phyloP scores from a whole-genome alignment of 1,140 invertebrate genomes.

The Telenomus remus region DNA sequence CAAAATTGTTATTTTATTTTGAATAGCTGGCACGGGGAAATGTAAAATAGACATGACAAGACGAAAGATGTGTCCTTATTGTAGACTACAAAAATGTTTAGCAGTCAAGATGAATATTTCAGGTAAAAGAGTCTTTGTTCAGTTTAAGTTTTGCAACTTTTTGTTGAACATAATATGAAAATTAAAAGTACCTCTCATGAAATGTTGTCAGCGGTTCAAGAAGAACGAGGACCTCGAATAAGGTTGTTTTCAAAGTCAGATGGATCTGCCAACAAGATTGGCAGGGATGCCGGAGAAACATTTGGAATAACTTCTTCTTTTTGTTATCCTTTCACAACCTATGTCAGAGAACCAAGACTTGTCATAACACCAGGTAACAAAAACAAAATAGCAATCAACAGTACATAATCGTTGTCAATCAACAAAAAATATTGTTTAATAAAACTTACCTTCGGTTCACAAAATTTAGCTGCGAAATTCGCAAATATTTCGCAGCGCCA shows the following conservation, averaged over 20 bases:
- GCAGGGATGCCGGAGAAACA: neutral
- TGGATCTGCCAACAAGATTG: constrained; percentile 14
- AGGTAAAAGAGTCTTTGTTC: constrained; percentile 77
- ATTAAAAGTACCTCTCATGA: too few relatives aligned
- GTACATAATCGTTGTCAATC: too few relatives aligned
- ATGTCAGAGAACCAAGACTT: constrained; percentile 10
- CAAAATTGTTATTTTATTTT: neutral
- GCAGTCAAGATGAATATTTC: constrained; percentile 85
- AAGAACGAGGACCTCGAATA: constrained; percentile 84
- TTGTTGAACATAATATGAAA: too few relatives aligned
- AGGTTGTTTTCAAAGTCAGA: constrained; percentile 40
- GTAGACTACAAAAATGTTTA: constrained; percentile 87
- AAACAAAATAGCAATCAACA: too few relatives aligned
- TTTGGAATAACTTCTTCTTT: neutral
- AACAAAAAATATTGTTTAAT: too few relatives aligned
- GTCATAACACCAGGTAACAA: too few relatives aligned
- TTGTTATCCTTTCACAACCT: too few relatives aligned
- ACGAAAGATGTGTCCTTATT: constrained; percentile 92
- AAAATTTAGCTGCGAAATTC: too few relatives aligned
- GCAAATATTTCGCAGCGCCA: too few relatives aligned
- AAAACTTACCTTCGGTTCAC: too few relatives aligned
- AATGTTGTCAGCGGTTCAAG: constrained; percentile 80
- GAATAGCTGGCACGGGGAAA: constrained; percentile 81
- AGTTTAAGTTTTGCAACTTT: too few relatives aligned
- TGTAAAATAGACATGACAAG: constrained; percentile 88